phyloP scores from a whole-genome alignment of 2,113 vertebrate genomes.

The Serilophus lunatus region DNA sequence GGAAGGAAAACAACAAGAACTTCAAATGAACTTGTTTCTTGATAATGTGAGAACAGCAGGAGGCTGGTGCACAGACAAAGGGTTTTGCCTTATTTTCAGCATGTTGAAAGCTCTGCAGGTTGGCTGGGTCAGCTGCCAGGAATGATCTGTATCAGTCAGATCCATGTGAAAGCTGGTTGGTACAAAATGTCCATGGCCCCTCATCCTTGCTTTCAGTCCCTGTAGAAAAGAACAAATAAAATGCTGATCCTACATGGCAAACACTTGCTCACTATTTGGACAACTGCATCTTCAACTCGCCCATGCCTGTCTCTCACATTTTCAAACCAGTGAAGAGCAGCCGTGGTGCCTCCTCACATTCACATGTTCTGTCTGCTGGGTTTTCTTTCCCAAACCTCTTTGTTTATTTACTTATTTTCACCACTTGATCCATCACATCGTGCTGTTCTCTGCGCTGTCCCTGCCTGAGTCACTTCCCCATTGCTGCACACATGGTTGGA shows the following conservation, averaged over 20 bases:
- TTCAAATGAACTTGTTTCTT: not conserved
- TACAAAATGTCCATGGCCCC: not conserved
- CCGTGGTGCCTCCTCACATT: not conserved
- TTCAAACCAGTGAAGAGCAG: not conserved
- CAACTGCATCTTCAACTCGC: not conserved
- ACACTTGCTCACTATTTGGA: not conserved
- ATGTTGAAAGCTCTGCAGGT: not conserved
- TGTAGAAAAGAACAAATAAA: not conserved
- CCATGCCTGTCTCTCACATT: not conserved
- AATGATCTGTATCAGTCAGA: not conserved
- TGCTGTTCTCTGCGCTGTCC: not conserved
- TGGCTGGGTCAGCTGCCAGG: not conserved
- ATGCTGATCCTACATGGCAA: not conserved
- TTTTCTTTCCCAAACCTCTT: not conserved
- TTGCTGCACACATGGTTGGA: rapidly evolving
- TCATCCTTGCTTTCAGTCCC: not conserved
- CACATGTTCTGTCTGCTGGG: not conserved
- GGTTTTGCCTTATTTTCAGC: not conserved
- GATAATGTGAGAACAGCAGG: not conserved
- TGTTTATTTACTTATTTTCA: not conserved
- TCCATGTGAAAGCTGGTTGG: not conserved
- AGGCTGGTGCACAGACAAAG: not conserved
- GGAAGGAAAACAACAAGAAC: not conserved
- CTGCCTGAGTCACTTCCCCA: not conserved
- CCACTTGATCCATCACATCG: not conserved